Percentiles rank a stretch among this genome's conserved stretches.
phyloP scores from a whole-genome alignment of 1,140 invertebrate species.

The Saccostrea glomerata region DNA sequence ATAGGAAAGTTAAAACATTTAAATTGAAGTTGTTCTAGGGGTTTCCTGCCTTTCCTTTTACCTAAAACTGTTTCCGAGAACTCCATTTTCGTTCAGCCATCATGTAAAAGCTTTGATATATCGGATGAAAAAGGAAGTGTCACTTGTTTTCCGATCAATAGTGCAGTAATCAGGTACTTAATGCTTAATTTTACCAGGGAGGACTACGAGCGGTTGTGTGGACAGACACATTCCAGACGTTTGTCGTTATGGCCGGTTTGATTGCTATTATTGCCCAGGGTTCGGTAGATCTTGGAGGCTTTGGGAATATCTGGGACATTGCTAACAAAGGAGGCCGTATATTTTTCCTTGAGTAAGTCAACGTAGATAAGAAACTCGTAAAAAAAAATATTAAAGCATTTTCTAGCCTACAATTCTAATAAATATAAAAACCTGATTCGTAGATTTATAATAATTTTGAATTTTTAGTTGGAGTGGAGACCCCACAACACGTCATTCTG shows the following conservation, averaged over 20 bases:
- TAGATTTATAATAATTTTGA: neutral
- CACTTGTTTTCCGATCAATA: too few species aligned
- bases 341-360: constrained; percentile 84
- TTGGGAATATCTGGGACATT: constrained; percentile 84
- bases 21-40: neutral
- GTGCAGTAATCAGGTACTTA: too few species aligned
- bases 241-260: constrained; percentile 70
- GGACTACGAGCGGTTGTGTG: constrained; percentile 74
- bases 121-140: too few species aligned
- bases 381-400: too few species aligned
- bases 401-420: too few species aligned
- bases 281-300: constrained; percentile 83
- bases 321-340: constrained; percentile 84
- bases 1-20: neutral
- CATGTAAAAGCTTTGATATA: too few species aligned
- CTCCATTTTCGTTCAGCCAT: too few species aligned
- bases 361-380: too few species aligned
- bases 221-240: constrained; percentile 74
- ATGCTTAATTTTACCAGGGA: constrained; percentile 59
- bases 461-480: constrained; percentile 60
- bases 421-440: too few species aligned
- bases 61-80: too few species aligned
- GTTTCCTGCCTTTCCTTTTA: neutral
- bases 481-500: constrained; percentile 62
- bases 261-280: constrained; percentile 80